Percentiles rank a stretch among this genome's conserved stretches.
These are phyloP conservation scores for Oxyura jamaicensis DNA, from an alignment of 2,113 vertebrate species.

Conservation along the genomic window DNA sequence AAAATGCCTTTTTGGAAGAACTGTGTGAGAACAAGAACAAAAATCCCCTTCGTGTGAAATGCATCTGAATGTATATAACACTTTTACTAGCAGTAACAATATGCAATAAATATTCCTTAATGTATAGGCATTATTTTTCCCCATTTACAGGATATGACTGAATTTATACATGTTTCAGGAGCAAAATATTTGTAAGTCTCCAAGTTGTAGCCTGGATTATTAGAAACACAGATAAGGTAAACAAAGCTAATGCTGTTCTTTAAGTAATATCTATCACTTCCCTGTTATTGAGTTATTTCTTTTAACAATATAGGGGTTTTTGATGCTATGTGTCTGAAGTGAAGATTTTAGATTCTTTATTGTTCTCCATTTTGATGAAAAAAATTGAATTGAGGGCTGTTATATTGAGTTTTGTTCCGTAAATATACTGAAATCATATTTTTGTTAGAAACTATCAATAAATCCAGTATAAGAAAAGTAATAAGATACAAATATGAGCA, in stretches of 20 bases:
- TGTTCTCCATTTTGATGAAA: conserved; percentile 96
- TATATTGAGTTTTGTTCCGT: conserved; percentile 95
- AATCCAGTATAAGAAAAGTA: conserved; percentile 94
- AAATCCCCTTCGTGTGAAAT: conserved; percentile 45
- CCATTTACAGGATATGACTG: conserved; percentile 20
- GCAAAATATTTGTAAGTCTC: conserved; percentile 53
- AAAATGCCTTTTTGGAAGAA: conserved; percentile 24
- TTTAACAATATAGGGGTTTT: conserved; percentile 89
- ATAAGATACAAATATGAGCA: conserved; percentile 91
- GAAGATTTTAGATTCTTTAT: conserved; percentile 92
- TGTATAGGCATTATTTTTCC: neutral
- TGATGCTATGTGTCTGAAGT: conserved; percentile 90
- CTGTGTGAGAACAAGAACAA: conserved; percentile 13
- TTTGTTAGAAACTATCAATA: conserved; percentile 99
- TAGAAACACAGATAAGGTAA: conserved; percentile 77
- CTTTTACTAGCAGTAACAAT: conserved; percentile 23
- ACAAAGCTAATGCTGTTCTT: conserved; percentile 87
- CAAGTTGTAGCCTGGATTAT: conserved; percentile 65
- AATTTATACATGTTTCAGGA: conserved; percentile 52
- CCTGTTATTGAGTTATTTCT: conserved; percentile 92
- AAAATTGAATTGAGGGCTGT: conserved; percentile 93
- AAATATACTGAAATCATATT: conserved; percentile 98
- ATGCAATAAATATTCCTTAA: conserved; percentile 3
- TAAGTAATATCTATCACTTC: conserved; percentile 97
- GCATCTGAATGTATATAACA: conserved; percentile 13